phyloP scores from a whole-genome alignment of 2,888 invertebrate species.

The Bellardia bayeri region DNA sequence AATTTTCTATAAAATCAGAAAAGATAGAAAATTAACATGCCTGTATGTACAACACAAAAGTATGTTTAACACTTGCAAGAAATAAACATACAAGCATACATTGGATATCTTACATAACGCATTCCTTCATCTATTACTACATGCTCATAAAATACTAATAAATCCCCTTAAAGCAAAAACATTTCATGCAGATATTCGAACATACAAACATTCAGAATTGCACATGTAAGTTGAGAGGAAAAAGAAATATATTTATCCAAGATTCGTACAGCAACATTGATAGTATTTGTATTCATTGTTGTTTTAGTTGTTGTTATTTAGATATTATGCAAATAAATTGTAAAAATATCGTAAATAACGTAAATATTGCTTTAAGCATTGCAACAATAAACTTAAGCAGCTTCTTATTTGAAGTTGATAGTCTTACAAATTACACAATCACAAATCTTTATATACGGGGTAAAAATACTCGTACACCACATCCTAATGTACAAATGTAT shows the following conservation, averaged over 20 bases:
- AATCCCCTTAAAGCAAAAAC: conserved; percentile 50
- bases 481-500: background rate
- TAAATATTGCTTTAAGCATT: conserved; percentile 81
- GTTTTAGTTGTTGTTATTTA: conserved; percentile 58
- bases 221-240: background rate
- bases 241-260: conserved; percentile 8
- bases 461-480: background rate
- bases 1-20: conserved; percentile 17
- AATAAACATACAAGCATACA: conserved; percentile 72
- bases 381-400: conserved; percentile 75
- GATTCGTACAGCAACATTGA: conserved; percentile 2
- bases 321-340: conserved; percentile 77
- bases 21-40: conserved; percentile 26
- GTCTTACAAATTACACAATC: conserved; percentile 74
- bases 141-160: conserved; percentile 50
- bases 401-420: conserved; percentile 74
- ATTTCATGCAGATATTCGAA: background rate
- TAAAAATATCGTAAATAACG: conserved; percentile 82
- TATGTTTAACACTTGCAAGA: conserved; percentile 48
- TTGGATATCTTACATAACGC: conserved; percentile 77
- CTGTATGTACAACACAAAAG: background rate
- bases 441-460: conserved; percentile 48
- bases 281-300: conserved; percentile 19
- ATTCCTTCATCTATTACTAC: conserved; percentile 63
- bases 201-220: background rate